Conservation (phyloP, 2,113 vertebrate genomes). For the Dendropsophus ebraccatus region DNA sequence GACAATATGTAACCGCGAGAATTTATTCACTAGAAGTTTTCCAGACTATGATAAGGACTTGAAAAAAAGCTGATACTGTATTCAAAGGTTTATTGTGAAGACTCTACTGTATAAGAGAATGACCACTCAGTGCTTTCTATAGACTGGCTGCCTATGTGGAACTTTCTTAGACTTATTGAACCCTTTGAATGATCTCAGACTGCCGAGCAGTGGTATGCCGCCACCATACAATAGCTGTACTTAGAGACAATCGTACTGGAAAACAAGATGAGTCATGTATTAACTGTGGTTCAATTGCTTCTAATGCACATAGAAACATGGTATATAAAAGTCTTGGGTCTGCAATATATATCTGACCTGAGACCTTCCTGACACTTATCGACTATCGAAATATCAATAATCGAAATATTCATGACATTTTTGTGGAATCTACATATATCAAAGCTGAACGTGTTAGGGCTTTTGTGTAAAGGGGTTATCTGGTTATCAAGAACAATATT, state of each 20-base stretch:
- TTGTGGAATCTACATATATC: neutral
- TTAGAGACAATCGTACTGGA: neutral
- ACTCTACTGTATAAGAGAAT: neutral
- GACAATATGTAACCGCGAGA: neutral
- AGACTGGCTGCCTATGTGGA: neutral
- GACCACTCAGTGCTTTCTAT: neutral
- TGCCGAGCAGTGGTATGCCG: neutral
- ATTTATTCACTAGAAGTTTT: neutral
- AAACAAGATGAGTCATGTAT: neutral
- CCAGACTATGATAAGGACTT: neutral
- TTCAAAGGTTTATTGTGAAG: neutral
- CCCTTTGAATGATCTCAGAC: neutral
- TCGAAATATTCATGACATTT: neutral
- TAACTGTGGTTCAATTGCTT: neutral
- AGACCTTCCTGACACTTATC: neutral
- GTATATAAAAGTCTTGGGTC: neutral
- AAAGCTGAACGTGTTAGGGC: neutral
- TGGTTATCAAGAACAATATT: too few species aligned
- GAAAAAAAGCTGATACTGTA: neutral
- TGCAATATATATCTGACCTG: neutral
- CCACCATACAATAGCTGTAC: neutral
- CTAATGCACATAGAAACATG: neutral
- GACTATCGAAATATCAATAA: too few species aligned
- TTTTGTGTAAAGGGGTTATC: too few species aligned
- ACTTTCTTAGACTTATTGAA: neutral